phyloP scores from a whole-genome alignment of 2,113 vertebrate genomes.

The Megaptera novaeangliae region DNA sequence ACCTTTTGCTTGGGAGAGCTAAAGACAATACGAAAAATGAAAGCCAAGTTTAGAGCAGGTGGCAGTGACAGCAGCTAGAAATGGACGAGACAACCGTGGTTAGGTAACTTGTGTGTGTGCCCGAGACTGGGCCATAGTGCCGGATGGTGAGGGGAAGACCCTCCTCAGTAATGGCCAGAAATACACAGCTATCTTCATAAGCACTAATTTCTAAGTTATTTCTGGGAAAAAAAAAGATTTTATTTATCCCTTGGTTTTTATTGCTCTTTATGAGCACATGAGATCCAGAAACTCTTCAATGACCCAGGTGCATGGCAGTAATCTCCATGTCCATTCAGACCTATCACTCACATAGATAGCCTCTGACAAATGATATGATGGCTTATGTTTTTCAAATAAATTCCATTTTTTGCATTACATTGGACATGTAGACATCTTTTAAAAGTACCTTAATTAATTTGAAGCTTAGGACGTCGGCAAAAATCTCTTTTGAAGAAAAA shows the following conservation, averaged over 20 bases:
- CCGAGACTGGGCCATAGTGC: too few species aligned
- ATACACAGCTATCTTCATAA: not conserved
- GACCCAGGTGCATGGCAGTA: not conserved
- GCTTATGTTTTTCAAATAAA: not conserved
- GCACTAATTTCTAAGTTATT: not conserved
- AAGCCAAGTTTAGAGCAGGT: not conserved
- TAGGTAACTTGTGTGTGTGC: not conserved
- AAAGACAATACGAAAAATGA: not conserved
- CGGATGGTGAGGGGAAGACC: not conserved
- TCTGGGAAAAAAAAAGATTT: not conserved
- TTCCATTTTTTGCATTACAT: not conserved
- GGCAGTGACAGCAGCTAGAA: not conserved
- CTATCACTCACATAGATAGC: not conserved
- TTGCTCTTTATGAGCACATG: not conserved
- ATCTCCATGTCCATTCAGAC: not conserved
- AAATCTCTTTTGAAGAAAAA: not conserved
- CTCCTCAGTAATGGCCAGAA: not conserved
- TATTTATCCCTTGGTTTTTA: not conserved
- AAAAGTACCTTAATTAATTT: not conserved
- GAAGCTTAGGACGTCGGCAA: not conserved
- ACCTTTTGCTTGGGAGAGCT: not conserved
- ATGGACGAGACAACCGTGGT: fast-evolving
- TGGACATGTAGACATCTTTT: not conserved
- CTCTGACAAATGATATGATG: not conserved
- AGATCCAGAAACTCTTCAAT: not conserved